Evolutionary conservation across 2,888 invertebrate genomes (phyloP).

Genomic region (Eutolmus rufibarbis): DNA sequence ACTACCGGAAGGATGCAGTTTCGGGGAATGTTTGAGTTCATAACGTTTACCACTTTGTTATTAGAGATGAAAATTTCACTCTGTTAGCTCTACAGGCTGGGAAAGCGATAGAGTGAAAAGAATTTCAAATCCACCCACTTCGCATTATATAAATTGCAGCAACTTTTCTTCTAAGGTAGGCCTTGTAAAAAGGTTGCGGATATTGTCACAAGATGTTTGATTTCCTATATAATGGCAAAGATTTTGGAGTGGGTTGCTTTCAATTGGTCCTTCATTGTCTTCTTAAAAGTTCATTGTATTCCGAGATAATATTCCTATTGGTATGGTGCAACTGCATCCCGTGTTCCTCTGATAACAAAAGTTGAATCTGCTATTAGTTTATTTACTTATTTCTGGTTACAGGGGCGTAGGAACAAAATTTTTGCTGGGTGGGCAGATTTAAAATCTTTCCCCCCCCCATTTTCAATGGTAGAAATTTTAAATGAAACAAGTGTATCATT

Average conservation of each 20-base stretch:
- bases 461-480: no score
- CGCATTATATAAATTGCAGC: neutral
- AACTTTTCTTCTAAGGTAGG: neutral
- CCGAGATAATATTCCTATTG: no score
- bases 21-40: slow-evolving; percentile 19
- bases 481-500: no score
- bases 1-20: slow-evolving; percentile 24
- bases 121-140: neutral
- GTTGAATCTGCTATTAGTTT: neutral
- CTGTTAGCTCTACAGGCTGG: neutral
- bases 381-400: no score
- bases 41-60: slow-evolving; percentile 22
- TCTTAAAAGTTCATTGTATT: neutral
- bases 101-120: slow-evolving; percentile 5
- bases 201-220: neutral
- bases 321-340: no score
- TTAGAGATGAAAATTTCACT: neutral
- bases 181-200: neutral
- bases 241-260: neutral
- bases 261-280: neutral
- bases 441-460: no score
- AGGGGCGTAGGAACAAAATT: no score
- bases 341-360: neutral
- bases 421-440: no score
- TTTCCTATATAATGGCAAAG: neutral